A percentile compares a stretch with the other conserved stretches of the same genome.
Conservation (phyloP, 2,113 vertebrate genomes). For the Archilochus colubris region DNA sequence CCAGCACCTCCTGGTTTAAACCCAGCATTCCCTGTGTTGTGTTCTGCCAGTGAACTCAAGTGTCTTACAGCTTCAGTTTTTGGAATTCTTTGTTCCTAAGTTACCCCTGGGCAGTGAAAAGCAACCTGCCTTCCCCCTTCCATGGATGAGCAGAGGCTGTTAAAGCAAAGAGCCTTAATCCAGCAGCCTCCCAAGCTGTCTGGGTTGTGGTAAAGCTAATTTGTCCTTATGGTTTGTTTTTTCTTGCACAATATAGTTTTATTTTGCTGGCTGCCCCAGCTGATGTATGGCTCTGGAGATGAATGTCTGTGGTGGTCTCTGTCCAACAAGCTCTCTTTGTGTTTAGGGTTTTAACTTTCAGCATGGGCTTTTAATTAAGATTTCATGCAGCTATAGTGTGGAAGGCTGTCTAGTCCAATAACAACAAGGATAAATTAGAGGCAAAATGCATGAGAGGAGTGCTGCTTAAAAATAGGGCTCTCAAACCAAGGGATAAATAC, state of each 20-base stretch:
- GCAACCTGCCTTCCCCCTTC: accelerated
- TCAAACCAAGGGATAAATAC: accelerated
- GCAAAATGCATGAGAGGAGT: not conserved
- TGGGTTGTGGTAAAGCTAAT: accelerated
- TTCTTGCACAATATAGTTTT: not conserved
- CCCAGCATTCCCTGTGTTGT: accelerated
- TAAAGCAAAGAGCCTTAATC: not conserved
- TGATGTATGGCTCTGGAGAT: not conserved
- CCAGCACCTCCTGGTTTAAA: not conserved
- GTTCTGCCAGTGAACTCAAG: accelerated
- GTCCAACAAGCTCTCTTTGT: not conserved
- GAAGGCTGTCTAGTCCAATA: not conserved
- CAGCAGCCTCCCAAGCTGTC: accelerated
- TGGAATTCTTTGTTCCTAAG: not conserved
- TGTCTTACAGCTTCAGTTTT: no score
- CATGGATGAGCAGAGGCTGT: accelerated
- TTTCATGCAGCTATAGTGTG: not conserved
- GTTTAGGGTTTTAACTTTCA: not conserved
- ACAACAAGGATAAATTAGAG: not conserved
- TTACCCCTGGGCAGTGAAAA: accelerated
- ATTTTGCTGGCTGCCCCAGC: not conserved
- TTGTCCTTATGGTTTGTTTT: not conserved
- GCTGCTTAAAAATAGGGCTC: not conserved
- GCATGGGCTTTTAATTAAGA: not conserved
- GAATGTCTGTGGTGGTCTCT: not conserved